Conservation (phyloP, 2,888 invertebrate species). For the Caenorhabditis zanzibari region DNA sequence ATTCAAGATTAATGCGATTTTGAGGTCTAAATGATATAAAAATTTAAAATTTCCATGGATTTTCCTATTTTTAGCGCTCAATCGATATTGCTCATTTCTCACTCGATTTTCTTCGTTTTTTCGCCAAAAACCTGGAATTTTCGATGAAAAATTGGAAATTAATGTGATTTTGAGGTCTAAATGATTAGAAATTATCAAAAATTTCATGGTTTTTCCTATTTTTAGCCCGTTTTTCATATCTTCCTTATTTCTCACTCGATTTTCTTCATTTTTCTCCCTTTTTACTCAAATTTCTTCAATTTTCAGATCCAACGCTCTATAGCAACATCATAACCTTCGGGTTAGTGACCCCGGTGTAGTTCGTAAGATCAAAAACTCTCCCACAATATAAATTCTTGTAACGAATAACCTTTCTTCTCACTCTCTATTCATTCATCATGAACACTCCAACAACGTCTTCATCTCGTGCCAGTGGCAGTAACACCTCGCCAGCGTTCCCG, state of each 20-base stretch:
- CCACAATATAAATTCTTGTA: background rate
- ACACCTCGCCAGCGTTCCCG: background rate
- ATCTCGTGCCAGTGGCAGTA: slow-evolving; percentile 32
- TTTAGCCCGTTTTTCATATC: background rate
- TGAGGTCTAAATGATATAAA: background rate
- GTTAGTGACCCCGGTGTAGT: slow-evolving; percentile 51
- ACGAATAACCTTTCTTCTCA: slow-evolving; percentile 1
- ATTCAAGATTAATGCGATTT: background rate
- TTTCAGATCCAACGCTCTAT: slow-evolving; percentile 40
- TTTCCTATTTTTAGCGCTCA: too few species aligned
- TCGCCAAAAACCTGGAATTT: background rate
- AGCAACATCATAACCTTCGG: slow-evolving; percentile 47
- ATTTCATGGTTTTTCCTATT: background rate
- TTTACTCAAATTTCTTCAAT: background rate
- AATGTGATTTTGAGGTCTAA: background rate
- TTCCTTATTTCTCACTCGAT: background rate
- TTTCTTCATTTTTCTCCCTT: background rate
- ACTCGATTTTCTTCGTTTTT: background rate
- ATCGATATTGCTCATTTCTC: too few species aligned
- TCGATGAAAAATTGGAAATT: background rate
- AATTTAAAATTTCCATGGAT: background rate
- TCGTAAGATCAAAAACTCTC: slow-evolving; percentile 52
- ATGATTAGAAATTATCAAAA: background rate
- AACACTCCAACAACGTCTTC: slow-evolving; percentile 32
- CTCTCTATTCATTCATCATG: slow-evolving; percentile 4